Conservation (phyloP, 35 echinoderm and acorn worm genomes). For the Lytechinus pictus region DNA sequence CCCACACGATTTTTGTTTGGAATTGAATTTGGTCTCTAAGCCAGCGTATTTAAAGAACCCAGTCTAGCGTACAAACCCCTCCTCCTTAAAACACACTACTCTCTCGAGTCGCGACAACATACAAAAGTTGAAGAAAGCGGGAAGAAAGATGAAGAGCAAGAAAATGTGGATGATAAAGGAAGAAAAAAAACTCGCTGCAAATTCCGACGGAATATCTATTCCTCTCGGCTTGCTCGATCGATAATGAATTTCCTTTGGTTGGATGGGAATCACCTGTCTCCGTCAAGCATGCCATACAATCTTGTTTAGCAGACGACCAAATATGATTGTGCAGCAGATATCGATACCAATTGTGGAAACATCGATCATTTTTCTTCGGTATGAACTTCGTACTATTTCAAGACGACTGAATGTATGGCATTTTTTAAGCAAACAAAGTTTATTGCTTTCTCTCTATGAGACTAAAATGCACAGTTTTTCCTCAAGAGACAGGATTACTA, state of each 20-base stretch:
- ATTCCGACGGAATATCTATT: slow-evolving; percentile 38
- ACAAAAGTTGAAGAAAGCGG: neutral
- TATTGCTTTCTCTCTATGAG: neutral
- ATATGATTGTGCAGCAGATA: slow-evolving; percentile 31
- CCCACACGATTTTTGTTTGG: neutral
- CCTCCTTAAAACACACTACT: slow-evolving; percentile 1
- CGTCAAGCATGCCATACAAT: neutral
- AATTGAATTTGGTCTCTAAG: slow-evolving; percentile 5
- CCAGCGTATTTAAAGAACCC: slow-evolving; percentile 1
- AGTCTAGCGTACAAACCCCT: neutral
- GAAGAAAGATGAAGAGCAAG: neutral
- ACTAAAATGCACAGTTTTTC: neutral
- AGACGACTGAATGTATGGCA: neutral
- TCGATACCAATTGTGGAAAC: neutral
- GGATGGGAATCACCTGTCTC: neutral
- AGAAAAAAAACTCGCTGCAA: neutral
- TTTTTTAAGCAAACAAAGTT: neutral
- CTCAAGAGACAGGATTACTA: too few relatives aligned
- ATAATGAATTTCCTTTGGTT: slow-evolving; percentile 43
- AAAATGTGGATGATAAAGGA: slow-evolving; percentile 8
- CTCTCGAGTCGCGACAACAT: neutral
- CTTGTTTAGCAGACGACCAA: neutral
- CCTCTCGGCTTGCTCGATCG: slow-evolving; percentile 36
- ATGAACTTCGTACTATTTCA: neutral
- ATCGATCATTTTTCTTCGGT: slow-evolving; percentile 18